A percentile compares a stretch with the other conserved stretches of the same genome.
Conservation (phyloP, 2,113 vertebrate species). For the Sprattus sprattus region DNA sequence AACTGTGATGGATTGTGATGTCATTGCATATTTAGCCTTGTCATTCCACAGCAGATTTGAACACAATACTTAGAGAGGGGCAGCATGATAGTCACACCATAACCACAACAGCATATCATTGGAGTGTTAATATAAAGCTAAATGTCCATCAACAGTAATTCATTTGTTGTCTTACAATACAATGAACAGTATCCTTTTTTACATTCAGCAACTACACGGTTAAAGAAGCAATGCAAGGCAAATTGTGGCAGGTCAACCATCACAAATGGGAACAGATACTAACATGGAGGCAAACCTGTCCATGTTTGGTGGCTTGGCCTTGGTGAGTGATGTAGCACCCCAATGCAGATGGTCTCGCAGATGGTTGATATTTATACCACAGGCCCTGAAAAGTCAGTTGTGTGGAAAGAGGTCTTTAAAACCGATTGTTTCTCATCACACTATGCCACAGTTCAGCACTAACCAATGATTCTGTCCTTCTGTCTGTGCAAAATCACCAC, state of each 20-base stretch:
- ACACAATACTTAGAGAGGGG: background rate
- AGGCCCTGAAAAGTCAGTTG: constrained; percentile 66
- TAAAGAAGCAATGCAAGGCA: background rate
- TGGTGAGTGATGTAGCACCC: constrained; percentile 66
- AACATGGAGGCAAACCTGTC: constrained; percentile 58
- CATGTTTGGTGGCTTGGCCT: constrained; percentile 67
- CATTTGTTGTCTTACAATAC: background rate
- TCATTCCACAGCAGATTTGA: background rate
- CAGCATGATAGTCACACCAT: background rate
- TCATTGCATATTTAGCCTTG: constrained; percentile 15
- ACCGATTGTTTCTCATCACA: constrained; percentile 64
- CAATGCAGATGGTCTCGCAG: constrained; percentile 77
- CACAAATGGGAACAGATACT: constrained; percentile 40
- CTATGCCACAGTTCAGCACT: constrained; percentile 39
- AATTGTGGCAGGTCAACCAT: constrained; percentile 39
- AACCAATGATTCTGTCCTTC: constrained; percentile 30
- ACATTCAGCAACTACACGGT: constrained; percentile 6
- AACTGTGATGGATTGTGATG: constrained; percentile 43
- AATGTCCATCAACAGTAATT: background rate
- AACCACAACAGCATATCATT: background rate
- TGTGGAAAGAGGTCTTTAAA: constrained; percentile 67
- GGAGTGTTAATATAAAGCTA: background rate
- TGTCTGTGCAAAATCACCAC: constrained; percentile 6
- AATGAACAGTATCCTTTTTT: background rate
- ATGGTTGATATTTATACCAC: constrained; percentile 76